A percentile compares a stretch with the other conserved stretches of the same genome.
phyloP scores from a whole-genome alignment of 1,140 invertebrate species.

The Marisa cornuarietis region DNA sequence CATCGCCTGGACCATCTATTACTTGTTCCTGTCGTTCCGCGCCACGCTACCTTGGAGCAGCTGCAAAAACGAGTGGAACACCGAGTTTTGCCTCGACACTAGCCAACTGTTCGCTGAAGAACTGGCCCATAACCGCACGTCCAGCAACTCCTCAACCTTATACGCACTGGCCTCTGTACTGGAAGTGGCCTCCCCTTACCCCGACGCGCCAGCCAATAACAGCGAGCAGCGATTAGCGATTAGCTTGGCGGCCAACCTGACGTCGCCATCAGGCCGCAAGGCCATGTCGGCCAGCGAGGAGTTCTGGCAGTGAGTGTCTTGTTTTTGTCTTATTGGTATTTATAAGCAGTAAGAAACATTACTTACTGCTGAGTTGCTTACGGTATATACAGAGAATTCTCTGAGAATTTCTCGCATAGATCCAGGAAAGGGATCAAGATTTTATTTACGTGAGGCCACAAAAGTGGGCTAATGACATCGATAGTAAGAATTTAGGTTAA shows the following conservation, averaged over 20 bases:
- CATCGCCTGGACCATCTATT: slow-evolving; percentile 98
- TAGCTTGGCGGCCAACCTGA: slow-evolving; percentile 7
- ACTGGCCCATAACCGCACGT: neutral
- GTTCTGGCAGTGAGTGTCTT: slow-evolving; percentile 57
- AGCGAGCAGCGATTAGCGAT: neutral
- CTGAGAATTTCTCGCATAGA: too few species aligned
- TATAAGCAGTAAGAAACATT: too few species aligned
- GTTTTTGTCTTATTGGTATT: too few species aligned
- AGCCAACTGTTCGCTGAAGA: slow-evolving; percentile 2
- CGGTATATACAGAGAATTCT: too few species aligned
- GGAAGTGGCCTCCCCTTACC: slow-evolving; percentile 1
- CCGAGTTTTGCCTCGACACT: slow-evolving; percentile 60
- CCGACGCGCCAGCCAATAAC: neutral
- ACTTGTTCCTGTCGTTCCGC: slow-evolving; percentile 82
- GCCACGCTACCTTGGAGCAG: slow-evolving; percentile 87
- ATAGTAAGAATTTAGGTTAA: too few species aligned
- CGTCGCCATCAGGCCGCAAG: slow-evolving; percentile 11
- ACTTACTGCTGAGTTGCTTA: too few species aligned
- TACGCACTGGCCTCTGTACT: neutral
- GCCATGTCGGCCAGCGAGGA: slow-evolving; percentile 54
- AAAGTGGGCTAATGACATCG: too few species aligned
- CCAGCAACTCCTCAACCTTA: neutral
- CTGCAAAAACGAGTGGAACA: slow-evolving; percentile 90
- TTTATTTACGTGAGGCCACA: too few species aligned
- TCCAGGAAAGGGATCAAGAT: too few species aligned